Conservation (phyloP, 2,888 invertebrate species). For the Lasioglossum morio region DNA sequence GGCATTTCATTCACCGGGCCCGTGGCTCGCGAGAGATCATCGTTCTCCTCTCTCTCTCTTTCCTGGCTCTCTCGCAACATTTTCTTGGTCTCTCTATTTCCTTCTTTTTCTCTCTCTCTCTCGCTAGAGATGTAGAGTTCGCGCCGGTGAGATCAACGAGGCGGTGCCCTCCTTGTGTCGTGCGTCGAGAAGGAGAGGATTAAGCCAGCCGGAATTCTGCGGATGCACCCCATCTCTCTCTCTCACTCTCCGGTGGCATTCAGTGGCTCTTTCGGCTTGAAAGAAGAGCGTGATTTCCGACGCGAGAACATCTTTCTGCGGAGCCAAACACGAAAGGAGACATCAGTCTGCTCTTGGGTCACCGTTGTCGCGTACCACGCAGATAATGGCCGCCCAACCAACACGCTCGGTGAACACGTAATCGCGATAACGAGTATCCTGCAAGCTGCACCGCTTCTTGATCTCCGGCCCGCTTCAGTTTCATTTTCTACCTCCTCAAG, state of each 20-base stretch:
- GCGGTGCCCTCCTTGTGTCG: slow-evolving; percentile 47
- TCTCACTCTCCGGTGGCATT: slow-evolving; percentile 45
- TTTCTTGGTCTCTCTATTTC: slow-evolving; percentile 38
- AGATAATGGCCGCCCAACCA: slow-evolving; percentile 65
- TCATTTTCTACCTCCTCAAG: background rate
- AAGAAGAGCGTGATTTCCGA: slow-evolving; percentile 76
- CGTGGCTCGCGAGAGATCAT: slow-evolving; percentile 52
- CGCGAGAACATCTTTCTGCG: slow-evolving; percentile 64
- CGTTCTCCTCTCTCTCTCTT: slow-evolving; percentile 18
- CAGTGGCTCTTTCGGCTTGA: slow-evolving; percentile 71
- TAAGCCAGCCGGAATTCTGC: slow-evolving; percentile 61
- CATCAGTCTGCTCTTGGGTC: slow-evolving; percentile 38
- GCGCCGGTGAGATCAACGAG: slow-evolving; percentile 60
- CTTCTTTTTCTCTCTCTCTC: background rate
- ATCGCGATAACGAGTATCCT: slow-evolving; percentile 18
- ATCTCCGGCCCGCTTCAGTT: background rate
- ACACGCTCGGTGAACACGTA: slow-evolving; percentile 14
- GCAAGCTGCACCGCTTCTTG: slow-evolving; percentile 7
- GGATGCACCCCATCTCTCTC: slow-evolving; percentile 29
- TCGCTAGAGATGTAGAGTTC: background rate
- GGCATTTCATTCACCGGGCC: slow-evolving; percentile 55
- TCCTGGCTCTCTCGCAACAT: slow-evolving; percentile 34
- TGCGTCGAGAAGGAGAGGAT: slow-evolving; percentile 38
- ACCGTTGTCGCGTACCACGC: slow-evolving; percentile 62
- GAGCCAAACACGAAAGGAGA: slow-evolving; percentile 31